Base-by-base conservation (phyloP, 2,113 vertebrate genomes). In the Sceloporus undulatus region DNA sequence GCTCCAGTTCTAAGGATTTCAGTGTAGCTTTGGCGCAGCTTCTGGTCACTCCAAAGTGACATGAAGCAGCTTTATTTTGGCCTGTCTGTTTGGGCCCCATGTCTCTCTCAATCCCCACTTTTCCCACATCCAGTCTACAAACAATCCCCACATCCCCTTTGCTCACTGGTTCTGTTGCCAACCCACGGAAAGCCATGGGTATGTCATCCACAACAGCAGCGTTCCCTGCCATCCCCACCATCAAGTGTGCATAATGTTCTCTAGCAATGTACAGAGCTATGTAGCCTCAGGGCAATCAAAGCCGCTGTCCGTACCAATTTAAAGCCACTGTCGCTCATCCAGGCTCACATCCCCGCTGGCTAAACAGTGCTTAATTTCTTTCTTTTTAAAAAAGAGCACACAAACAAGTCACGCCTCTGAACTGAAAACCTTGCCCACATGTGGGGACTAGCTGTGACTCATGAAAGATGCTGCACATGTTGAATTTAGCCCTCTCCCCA, bases 291-390 rank as follows among this genome's bases (percentile, higher is more conserved):
- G 77, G 85, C 48, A 56, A 71, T 25, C n/a, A 18, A 23, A 71
- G 76, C 65, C 14, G 65, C 77, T 79, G 85, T 71, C 85, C 42
- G 68, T 48, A 56, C 65, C 10, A 2, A 79, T 79, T 86, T 27
- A 16, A 70, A 23, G 66, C 85, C n/a, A 21, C 65, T 40, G 85
- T 4, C 42, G 70, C 85, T 80, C 62, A 7, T 6, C 40, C 59
- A 5, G 14, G 7, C 54, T 42, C 2, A 42, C 48, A 23, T 5
- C 76, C 62, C 18, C 29, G 1, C 18, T 9, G 77, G 85, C 42
- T 56, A 70, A 71, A 23, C 19, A 70, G n/a, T 10, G 19, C 42
- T 70, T 16, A 25, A 34, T 79, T 86, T 86, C 40, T 18, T 62
- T 62, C 16, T 62, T 14, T 62, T 14, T 48, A 4, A 16, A 62